These are phyloP conservation scores for Labeo rohita DNA, from an alignment of 2,113 vertebrate genomes.

Conservation along the genomic window DNA sequence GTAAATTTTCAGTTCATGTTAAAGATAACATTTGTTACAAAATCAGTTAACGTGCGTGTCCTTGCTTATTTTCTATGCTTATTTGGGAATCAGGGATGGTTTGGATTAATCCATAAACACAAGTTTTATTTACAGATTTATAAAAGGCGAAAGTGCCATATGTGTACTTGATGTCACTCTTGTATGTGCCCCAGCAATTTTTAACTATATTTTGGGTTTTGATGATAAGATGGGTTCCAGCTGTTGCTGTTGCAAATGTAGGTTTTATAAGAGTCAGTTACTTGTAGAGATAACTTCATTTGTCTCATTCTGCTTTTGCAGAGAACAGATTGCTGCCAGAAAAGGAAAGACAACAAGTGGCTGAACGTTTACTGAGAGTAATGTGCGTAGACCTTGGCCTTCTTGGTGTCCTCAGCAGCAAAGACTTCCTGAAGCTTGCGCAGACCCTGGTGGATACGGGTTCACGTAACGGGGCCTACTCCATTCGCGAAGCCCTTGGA, in stretches of 20 bases:
- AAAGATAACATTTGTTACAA: background rate
- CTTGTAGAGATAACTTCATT: background rate
- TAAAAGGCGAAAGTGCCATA: background rate
- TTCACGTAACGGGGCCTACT: slow-evolving; percentile 93
- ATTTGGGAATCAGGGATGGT: background rate
- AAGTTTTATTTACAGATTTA: background rate
- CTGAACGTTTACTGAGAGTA: slow-evolving; percentile 90
- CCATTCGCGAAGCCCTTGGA: slow-evolving; percentile 91
- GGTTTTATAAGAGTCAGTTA: background rate
- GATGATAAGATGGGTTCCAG: background rate
- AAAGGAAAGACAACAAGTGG: slow-evolving; percentile 97
- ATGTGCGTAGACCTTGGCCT: slow-evolving; percentile 94
- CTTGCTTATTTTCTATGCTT: background rate
- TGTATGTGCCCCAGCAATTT: background rate
- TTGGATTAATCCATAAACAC: background rate
- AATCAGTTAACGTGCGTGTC: background rate
- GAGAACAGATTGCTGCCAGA: slow-evolving; percentile 88
- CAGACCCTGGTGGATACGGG: slow-evolving; percentile 96
- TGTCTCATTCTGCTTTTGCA: slow-evolving; percentile 59
- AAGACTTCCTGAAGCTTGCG: slow-evolving; percentile 96
- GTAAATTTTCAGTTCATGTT: background rate
- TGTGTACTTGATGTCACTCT: background rate
- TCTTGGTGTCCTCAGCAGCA: slow-evolving; percentile 88
- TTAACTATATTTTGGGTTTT: background rate
- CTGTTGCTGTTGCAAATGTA: background rate